These are phyloP conservation scores for Catocala nupta DNA, from an alignment of 2,888 invertebrate species.

Conservation along the genomic window DNA sequence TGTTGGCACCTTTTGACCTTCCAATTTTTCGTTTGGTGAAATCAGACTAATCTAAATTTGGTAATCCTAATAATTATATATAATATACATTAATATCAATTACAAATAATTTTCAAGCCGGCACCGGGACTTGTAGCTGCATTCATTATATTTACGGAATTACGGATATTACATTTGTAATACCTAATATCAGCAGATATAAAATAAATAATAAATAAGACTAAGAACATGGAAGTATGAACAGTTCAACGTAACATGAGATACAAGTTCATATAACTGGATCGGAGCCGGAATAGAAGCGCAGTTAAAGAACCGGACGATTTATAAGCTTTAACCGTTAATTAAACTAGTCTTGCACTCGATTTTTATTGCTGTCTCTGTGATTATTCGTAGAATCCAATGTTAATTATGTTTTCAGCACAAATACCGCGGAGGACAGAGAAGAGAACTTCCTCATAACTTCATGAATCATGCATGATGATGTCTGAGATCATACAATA, in stretches of 20 bases:
- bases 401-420: not conserved
- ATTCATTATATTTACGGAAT: no score
- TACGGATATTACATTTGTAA: no score
- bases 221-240: not conserved
- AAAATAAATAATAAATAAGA: no score
- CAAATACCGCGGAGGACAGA: not conserved
- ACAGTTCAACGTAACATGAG: not conserved
- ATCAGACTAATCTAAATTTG: not conserved
- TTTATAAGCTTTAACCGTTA: slow-evolving; percentile 18
- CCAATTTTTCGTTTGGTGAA: slow-evolving; percentile 1
- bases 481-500: no score
- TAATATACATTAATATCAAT: no score
- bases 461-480: no score
- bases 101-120: no score
- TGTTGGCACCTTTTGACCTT: slow-evolving; percentile 4
- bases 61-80: not conserved
- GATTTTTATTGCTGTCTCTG: not conserved
- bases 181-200: no score
- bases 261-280: slow-evolving; percentile 5
- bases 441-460: not conserved
- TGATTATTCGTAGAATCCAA: not conserved
- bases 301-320: slow-evolving; percentile 12
- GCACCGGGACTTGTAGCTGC: no score
- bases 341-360: slow-evolving; percentile 6
- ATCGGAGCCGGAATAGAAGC: not conserved